A percentile compares a stretch with the other conserved stretches of the same genome.
phyloP scores from a whole-genome alignment of 2,113 vertebrate species.

The Chloebia gouldiae region DNA sequence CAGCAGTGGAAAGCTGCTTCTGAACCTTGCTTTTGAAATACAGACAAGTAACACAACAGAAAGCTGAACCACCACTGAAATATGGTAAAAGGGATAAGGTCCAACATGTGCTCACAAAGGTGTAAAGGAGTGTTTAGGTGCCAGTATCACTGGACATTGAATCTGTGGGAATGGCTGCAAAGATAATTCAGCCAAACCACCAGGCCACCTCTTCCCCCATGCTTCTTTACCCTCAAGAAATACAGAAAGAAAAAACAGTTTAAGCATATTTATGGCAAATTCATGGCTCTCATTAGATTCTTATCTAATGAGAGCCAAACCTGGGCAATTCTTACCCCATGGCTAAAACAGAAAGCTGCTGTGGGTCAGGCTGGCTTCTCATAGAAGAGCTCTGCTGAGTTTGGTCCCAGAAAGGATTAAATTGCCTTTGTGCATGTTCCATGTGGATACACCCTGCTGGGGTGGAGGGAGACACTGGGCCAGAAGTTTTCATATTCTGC shows the following conservation, averaged over 20 bases:
- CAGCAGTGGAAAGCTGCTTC: neutral
- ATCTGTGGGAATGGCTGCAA: neutral
- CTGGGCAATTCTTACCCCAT: neutral
- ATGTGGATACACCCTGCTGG: neutral
- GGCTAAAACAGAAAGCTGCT: neutral
- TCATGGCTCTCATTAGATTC: neutral
- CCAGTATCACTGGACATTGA: fast-evolving
- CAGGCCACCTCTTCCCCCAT: neutral
- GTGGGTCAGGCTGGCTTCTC: neutral
- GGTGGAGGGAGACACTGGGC: neutral
- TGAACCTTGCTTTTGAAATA: neutral
- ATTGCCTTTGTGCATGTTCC: neutral
- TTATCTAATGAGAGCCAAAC: neutral
- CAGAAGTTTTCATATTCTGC: neutral
- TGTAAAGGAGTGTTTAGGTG: neutral
- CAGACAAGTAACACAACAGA: neutral
- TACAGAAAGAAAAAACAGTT: neutral
- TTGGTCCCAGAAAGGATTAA: neutral
- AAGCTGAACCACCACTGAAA: neutral
- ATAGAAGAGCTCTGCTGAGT: neutral
- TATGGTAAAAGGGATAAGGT: neutral
- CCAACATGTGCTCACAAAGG: fast-evolving
- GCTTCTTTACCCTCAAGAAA: neutral
- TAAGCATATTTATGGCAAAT: neutral
- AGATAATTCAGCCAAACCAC: neutral